A percentile compares a stretch with the other conserved stretches of the same genome.
phyloP scores from a whole-genome alignment of 2,888 invertebrate species.

The Nemurella pictetii region DNA sequence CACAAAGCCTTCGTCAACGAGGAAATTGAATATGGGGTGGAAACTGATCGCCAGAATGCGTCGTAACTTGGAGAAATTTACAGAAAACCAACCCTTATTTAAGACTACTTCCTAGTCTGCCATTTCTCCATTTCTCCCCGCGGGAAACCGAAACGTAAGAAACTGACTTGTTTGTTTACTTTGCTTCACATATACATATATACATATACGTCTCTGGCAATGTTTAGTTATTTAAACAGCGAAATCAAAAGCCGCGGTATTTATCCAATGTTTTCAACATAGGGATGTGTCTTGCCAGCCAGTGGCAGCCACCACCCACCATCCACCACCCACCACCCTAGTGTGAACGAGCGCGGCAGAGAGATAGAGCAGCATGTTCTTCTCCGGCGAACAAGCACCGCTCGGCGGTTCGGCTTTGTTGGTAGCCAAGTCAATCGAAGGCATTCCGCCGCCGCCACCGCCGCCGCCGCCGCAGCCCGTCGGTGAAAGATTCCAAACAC shows the following conservation, averaged over 20 bases:
- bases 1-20: too few relatives aligned
- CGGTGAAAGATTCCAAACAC: neutral
- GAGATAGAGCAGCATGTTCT: neutral
- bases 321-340: neutral
- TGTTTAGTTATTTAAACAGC: neutral
- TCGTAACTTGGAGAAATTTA: neutral
- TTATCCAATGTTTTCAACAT: neutral
- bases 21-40: too few relatives aligned
- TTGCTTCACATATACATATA: neutral
- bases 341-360: neutral
- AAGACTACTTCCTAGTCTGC: neutral
- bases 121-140: neutral
- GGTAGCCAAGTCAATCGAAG: constrained; percentile 18
- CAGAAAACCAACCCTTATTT: neutral
- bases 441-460: neutral
- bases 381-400: neutral
- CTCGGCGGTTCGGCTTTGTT: neutral
- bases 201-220: neutral
- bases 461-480: neutral
- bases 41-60: neutral
- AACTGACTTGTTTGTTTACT: neutral
- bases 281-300: neutral
- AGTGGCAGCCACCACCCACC: neutral
- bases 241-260: neutral
- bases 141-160: neutral